Percentiles rank a stretch among this genome's conserved stretches.
These are phyloP conservation scores for Mirounga angustirostris DNA, from an alignment of 2,113 vertebrate species.

Conservation along the genomic window DNA sequence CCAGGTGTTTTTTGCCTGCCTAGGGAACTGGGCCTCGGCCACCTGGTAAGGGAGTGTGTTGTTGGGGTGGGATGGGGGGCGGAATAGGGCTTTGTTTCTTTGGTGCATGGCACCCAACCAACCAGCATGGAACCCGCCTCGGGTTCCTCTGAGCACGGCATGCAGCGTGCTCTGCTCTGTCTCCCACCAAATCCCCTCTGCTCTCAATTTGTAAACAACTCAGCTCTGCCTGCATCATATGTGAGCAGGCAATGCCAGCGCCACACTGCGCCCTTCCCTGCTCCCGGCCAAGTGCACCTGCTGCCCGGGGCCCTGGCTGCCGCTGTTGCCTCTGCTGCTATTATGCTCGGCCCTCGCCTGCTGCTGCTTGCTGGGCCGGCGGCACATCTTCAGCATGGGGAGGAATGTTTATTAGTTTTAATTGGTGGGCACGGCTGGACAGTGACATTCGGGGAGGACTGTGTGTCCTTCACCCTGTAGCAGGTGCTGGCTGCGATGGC, in stretches of 20 bases:
- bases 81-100: background rate
- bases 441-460: constrained; percentile 78
- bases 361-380: constrained; percentile 59
- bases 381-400: background rate
- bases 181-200: constrained; percentile 78
- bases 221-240: constrained; percentile 74
- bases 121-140: background rate
- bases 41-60: background rate
- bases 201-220: constrained; percentile 83
- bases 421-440: constrained; percentile 78
- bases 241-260: constrained; percentile 59
- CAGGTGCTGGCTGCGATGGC: constrained; percentile 63
- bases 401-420: constrained; percentile 81
- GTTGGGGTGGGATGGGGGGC: no score
- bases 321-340: constrained; percentile 25
- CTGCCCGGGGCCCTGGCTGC: constrained; percentile 76
- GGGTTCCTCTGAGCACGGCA: background rate
- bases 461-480: constrained; percentile 64
- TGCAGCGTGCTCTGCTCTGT: background rate
- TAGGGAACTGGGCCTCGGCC: background rate
- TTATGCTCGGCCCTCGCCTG: constrained; percentile 9
- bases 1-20: background rate
- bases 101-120: background rate
- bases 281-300: constrained; percentile 81
- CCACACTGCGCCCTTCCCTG: constrained; percentile 75